phyloP scores from a whole-genome alignment of 2,113 vertebrate genomes.

The Sinocyclocheilus maitianheensis region DNA sequence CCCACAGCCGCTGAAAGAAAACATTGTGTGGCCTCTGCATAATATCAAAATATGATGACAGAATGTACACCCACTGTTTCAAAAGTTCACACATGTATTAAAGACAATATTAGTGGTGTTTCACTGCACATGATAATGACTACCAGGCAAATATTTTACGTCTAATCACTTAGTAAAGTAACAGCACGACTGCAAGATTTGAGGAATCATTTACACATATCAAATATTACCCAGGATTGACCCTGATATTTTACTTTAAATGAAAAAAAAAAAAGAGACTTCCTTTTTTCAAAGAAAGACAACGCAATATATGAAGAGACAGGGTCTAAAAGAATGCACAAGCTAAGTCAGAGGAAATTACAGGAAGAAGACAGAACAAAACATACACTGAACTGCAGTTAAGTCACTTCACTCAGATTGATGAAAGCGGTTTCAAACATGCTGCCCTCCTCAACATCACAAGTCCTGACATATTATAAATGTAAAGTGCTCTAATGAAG shows the following conservation, averaged over 20 bases:
- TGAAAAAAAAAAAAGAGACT: background rate
- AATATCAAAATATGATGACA: background rate
- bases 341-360: constrained; percentile 6
- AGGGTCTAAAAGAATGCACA: constrained; percentile 8
- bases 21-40: background rate
- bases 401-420: background rate
- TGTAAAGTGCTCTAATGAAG: too few species aligned
- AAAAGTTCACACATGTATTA: background rate
- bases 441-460: background rate
- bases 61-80: background rate
- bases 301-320: background rate
- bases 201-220: background rate
- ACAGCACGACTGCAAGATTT: background rate
- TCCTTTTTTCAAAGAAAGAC: background rate
- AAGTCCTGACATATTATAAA: background rate
- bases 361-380: background rate
- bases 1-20: background rate
- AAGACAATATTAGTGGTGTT: background rate
- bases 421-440: background rate
- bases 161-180: background rate
- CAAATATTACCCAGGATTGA: background rate
- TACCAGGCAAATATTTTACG: background rate
- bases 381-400: background rate
- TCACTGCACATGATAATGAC: too few species aligned
- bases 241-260: background rate